A percentile compares a stretch with the other conserved stretches of the same genome.
These are phyloP conservation scores for Taenioides sp. DNA, from an alignment of 2,797 vertebrate species.

Conservation along the genomic window DNA sequence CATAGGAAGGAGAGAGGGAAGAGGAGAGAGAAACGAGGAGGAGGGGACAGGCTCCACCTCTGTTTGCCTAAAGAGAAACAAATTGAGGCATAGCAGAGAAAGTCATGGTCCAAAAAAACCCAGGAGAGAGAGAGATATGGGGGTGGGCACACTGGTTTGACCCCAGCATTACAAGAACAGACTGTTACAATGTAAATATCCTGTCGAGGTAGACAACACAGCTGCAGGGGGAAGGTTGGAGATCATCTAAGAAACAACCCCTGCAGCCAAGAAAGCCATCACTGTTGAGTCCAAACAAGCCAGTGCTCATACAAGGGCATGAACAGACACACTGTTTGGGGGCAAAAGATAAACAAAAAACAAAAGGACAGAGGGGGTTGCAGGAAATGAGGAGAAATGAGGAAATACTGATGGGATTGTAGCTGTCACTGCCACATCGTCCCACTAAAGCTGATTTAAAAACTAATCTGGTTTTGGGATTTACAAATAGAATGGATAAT, in stretches of 20 bases:
- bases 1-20: constrained; percentile 59
- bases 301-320: constrained; percentile 17
- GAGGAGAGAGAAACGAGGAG: constrained; percentile 50
- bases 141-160: constrained; percentile 32
- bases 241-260: constrained; percentile 37
- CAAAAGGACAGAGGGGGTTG: constrained; percentile 33
- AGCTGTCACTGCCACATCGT: constrained; percentile 63
- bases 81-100: constrained; percentile 53
- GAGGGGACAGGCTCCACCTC: constrained; percentile 67
- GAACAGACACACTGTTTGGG: constrained; percentile 46
- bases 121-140: constrained; percentile 29
- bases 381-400: constrained; percentile 40
- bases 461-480: constrained; percentile 77
- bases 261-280: constrained; percentile 44
- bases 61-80: constrained; percentile 60
- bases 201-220: constrained; percentile 54
- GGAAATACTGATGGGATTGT: constrained; percentile 66
- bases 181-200: constrained; percentile 61
- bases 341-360: constrained; percentile 50
- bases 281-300: constrained; percentile 43
- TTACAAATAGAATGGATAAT: constrained; percentile 75
- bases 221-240: constrained; percentile 42
- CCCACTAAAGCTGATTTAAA: constrained; percentile 73
- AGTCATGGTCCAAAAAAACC: constrained; percentile 50
- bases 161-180: constrained; percentile 48